These are phyloP conservation scores for Sinelater perroti DNA, from an alignment of 2,888 invertebrate genomes.

Conservation along the genomic window DNA sequence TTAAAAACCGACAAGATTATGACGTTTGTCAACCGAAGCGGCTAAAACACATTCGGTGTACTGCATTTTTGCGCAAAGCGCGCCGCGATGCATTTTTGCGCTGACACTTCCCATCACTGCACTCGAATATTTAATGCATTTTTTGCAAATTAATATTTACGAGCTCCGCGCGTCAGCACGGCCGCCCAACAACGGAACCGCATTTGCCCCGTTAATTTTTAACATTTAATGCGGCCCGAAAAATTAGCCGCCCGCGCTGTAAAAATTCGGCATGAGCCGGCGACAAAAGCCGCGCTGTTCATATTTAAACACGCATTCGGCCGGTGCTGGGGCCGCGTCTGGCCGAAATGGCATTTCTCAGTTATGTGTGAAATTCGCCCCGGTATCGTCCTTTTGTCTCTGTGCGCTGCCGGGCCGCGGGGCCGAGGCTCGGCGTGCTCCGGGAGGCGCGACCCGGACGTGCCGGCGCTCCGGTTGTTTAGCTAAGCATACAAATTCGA, in stretches of 20 bases:
- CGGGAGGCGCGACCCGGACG: too few relatives aligned
- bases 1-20: constrained; percentile 12
- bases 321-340: constrained; percentile 28
- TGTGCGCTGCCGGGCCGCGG: background rate
- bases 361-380: constrained; percentile 36
- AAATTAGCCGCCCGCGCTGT: background rate
- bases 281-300: constrained; percentile 13
- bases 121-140: constrained; percentile 18
- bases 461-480: constrained; percentile 1
- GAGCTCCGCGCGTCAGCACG: background rate
- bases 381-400: constrained; percentile 22
- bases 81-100: constrained; percentile 13
- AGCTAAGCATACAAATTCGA: constrained; percentile 8
- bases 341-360: constrained; percentile 36
- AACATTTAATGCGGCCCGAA: background rate
- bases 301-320: constrained; percentile 32
- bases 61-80: background rate
- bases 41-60: constrained; percentile 17
- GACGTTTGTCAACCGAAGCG: constrained; percentile 3
- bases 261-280: constrained; percentile 2
- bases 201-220: background rate
- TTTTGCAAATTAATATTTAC: constrained; percentile 20
- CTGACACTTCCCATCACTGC: constrained; percentile 11
- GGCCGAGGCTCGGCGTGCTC: background rate
- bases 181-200: background rate